These are phyloP conservation scores for Pelobates cultripes DNA, from an alignment of 2,797 vertebrate genomes.

Conservation along the genomic window DNA sequence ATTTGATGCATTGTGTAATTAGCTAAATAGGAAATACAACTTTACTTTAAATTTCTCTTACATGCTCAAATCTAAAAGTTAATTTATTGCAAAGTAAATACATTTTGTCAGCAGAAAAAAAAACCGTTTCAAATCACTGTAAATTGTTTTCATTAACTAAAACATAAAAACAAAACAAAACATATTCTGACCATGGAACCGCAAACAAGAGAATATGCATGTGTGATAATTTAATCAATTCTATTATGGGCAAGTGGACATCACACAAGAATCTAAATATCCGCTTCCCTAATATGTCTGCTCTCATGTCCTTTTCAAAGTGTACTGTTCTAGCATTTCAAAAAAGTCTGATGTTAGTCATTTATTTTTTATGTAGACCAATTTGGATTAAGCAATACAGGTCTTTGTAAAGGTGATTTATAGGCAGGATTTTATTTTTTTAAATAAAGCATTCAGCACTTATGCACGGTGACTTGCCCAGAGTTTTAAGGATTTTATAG, in stretches of 20 bases:
- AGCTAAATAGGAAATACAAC: background rate
- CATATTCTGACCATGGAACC: slow-evolving; percentile 27
- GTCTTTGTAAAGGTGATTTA: slow-evolving; percentile 53
- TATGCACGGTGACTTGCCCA: slow-evolving; percentile 26
- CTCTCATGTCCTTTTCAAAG: slow-evolving; percentile 38
- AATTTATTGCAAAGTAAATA: slow-evolving; percentile 4
- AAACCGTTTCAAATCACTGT: background rate
- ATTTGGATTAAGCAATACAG: slow-evolving; percentile 48
- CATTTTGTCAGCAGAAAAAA: slow-evolving; percentile 7
- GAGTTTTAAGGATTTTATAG: too few species aligned
- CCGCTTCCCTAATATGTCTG: slow-evolving; percentile 17
- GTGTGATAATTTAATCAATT: slow-evolving; percentile 24
- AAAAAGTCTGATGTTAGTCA: slow-evolving; percentile 52
- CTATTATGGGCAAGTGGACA: background rate
- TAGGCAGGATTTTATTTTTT: slow-evolving; percentile 31
- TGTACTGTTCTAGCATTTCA: slow-evolving; percentile 46
- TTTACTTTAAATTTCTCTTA: background rate
- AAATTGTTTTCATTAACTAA: background rate
- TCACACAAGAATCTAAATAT: background rate
- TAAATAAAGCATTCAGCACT: slow-evolving; percentile 43
- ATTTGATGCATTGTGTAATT: background rate
- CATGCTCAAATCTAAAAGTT: background rate
- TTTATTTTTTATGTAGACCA: slow-evolving; percentile 52
- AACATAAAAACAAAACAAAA: slow-evolving; percentile 30
- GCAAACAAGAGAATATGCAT: slow-evolving; percentile 19